Conservation (phyloP, 2,113 vertebrate species). For the Phalacrocorax aristotelis region DNA sequence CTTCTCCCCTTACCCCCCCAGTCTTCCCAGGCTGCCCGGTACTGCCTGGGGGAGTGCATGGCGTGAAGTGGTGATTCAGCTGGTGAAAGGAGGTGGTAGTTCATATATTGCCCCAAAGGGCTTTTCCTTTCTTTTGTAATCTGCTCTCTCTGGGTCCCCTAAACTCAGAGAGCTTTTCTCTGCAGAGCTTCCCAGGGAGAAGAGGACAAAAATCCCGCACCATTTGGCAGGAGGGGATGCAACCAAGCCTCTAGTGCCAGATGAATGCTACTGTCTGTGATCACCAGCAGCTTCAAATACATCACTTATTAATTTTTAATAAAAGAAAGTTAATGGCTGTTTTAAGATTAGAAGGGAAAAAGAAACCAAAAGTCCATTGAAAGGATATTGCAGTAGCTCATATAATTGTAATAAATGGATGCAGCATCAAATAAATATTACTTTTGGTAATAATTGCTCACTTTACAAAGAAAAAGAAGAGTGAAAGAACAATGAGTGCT, state of each 20-base stretch:
- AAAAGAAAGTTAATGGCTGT: neutral
- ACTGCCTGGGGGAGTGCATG: neutral
- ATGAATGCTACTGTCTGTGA: neutral
- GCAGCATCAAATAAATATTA: neutral
- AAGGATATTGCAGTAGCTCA: neutral
- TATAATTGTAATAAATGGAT: neutral
- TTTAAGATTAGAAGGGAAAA: neutral
- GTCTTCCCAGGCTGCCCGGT: neutral
- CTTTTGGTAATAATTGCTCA: neutral
- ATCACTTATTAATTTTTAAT: neutral
- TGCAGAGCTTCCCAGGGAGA: neutral
- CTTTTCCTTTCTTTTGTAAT: neutral
- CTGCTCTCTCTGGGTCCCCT: neutral
- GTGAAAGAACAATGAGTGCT: neutral
- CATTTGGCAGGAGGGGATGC: neutral
- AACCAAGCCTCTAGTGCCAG: neutral
- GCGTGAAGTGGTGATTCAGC: neutral
- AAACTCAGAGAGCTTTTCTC: neutral
- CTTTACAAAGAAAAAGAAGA: neutral
- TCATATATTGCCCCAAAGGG: neutral
- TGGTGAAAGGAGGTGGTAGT: neutral
- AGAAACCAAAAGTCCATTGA: neutral
- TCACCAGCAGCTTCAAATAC: neutral
- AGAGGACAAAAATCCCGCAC: neutral
- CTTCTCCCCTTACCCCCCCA: accelerated